phyloP scores from a whole-genome alignment of 2,113 vertebrate species.

The Cacatua alba region DNA sequence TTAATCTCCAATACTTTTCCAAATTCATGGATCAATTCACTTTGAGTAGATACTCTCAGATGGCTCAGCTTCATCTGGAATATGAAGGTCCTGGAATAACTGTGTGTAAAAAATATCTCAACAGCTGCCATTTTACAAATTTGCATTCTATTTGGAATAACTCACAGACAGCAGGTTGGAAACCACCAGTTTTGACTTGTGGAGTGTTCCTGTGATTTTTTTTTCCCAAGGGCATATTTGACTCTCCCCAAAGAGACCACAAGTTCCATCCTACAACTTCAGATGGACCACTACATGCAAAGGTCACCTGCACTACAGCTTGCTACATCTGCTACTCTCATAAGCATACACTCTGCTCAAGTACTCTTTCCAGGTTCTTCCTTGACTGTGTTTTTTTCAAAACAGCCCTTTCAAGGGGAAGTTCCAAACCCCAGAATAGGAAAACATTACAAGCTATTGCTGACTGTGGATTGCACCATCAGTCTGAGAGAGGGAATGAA shows the following conservation, averaged over 20 bases:
- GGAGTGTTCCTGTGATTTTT: background rate
- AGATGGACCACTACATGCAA: background rate
- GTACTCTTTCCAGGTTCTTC: background rate
- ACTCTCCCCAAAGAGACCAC: background rate
- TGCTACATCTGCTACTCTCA: background rate
- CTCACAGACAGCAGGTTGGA: background rate
- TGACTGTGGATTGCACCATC: background rate
- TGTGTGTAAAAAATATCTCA: background rate
- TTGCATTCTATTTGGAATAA: background rate
- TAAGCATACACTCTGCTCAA: accelerated
- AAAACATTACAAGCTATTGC: background rate
- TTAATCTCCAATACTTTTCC: background rate
- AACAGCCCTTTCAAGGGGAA: background rate
- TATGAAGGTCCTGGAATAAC: background rate
- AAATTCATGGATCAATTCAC: background rate
- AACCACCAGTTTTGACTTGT: background rate
- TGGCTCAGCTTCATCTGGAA: background rate
- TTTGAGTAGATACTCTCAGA: background rate
- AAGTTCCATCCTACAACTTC: background rate
- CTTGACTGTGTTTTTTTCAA: background rate
- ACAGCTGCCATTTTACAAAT: background rate
- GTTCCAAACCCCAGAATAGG: background rate
- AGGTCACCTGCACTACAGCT: background rate
- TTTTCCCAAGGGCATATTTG: background rate
- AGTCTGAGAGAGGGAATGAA: background rate